A percentile compares a stretch with the other conserved stretches of the same genome.
phyloP scores from a whole-genome alignment of 2,888 invertebrate species.

The Rutpela maculata region DNA sequence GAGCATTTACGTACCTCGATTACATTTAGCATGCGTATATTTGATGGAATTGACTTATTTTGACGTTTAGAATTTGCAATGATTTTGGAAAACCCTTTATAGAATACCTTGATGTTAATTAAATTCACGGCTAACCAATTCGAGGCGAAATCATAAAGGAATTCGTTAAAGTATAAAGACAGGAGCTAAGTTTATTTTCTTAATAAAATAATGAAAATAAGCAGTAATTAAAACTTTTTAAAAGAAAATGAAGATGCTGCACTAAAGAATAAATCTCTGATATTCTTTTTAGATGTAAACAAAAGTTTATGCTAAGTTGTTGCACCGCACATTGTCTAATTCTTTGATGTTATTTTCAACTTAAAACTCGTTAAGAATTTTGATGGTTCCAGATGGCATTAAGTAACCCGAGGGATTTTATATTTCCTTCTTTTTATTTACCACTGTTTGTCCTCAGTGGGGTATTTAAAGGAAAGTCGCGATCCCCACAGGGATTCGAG shows the following conservation, averaged over 20 bases:
- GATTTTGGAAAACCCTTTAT: too few relatives aligned
- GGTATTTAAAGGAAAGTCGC: too few relatives aligned
- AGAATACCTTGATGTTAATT: not conserved
- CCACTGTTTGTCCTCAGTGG: not conserved
- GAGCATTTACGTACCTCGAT: too few relatives aligned
- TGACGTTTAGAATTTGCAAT: too few relatives aligned
- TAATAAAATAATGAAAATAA: conserved; percentile 13
- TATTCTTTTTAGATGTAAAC: conserved; percentile 7
- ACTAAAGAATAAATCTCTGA: not conserved
- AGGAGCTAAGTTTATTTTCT: not conserved
- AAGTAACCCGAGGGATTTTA: not conserved
- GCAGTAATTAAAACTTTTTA: conserved; percentile 16
- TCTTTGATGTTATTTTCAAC: conserved; percentile 14
- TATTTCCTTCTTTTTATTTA: conserved; percentile 9
- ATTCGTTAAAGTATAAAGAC: not conserved
- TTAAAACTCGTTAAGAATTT: conserved; percentile 13
- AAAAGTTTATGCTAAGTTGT: conserved; percentile 5
- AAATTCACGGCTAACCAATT: not conserved
- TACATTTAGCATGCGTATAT: too few relatives aligned
- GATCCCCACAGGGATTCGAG: too few relatives aligned
- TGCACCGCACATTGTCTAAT: conserved; percentile 17
- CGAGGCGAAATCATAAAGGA: not conserved
- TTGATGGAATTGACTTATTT: too few relatives aligned
- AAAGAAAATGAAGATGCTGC: not conserved
- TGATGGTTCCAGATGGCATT: conserved; percentile 6